Evolutionary conservation across 1,140 invertebrate species (phyloP), one percentile per base, ranked within the genome.

Genomic region (Drosophila novamexicana): DNA sequence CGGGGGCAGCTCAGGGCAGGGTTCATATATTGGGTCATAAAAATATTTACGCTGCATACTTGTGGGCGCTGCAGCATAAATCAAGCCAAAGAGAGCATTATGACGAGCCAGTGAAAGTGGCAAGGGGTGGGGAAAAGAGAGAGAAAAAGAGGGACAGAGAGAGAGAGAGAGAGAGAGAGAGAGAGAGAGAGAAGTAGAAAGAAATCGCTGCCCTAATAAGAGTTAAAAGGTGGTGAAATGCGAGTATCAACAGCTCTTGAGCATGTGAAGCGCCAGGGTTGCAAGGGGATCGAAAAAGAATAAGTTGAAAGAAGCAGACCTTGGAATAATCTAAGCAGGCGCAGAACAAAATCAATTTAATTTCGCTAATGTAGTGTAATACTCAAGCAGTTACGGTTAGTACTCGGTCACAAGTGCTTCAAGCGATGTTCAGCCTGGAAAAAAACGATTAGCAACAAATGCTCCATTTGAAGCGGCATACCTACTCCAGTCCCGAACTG

Each of bases 341-440:
- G 6, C 52, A 53, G 16, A 54, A 45, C 32, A 52, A 74, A 86
- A 80, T 81, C 78, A 88, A 88, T 91, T 91, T 81, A 83, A 91
- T 91, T 91, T 91, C 77, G 83, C 88, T 91, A 91, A 91, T 91
- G 88, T 88, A 88, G 77, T 89, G 75, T 91, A 88, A 81, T 88
- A 58, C 68, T 62, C 52, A 45, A 68, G 50, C 58, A 56, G 75
- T 67, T 86, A 71, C 72, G 80, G 66, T 72, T 83, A 75, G 67
- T 80, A 63, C 79, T 12, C 49, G 49, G 7, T 50, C 49, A n/a
- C 50, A 53, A 53, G 34, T 53, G 50, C 34, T 77, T 78, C 57
- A 76, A 77, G 52, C 65, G 72, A 62, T 45, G 54, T 53, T 72
- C 49, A 47, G 56, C 10, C 37, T 40, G 57, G 56, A 12, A 9